phyloP scores from a whole-genome alignment of 1,140 invertebrate species.

The Colletes latitarsis region DNA sequence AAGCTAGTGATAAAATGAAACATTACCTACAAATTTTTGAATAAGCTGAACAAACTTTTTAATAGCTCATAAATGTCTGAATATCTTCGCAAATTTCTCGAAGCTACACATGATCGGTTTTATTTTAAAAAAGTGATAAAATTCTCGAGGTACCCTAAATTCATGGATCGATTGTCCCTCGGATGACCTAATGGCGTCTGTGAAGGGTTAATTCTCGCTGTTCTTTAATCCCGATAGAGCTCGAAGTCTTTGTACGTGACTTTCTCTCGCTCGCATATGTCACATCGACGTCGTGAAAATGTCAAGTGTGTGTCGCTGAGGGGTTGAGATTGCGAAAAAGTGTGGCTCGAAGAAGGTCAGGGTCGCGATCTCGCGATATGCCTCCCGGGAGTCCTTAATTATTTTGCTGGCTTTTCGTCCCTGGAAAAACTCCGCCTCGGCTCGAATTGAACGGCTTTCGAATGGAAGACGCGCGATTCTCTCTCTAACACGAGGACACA shows the following conservation, averaged over 20 bases:
- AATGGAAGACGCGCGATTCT: not conserved
- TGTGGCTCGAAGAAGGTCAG: slow-evolving; percentile 20
- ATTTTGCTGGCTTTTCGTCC: slow-evolving; percentile 1
- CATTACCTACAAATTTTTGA: too few relatives aligned
- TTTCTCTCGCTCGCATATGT: not conserved
- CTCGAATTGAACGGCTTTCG: not conserved
- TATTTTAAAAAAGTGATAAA: too few relatives aligned
- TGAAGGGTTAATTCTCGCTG: too few relatives aligned
- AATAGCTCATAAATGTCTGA: too few relatives aligned
- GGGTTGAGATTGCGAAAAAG: not conserved
- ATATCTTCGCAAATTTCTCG: too few relatives aligned
- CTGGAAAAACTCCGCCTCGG: not conserved
- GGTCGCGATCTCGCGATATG: slow-evolving; percentile 17
- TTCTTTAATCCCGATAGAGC: not conserved
- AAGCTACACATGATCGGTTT: too few relatives aligned
- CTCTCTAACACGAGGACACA: too few relatives aligned
- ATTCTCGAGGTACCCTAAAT: too few relatives aligned
- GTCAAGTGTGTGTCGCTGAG: slow-evolving; percentile 28
- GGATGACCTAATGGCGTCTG: too few relatives aligned
- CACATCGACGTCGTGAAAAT: slow-evolving; percentile 11
- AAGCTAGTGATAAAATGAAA: too few relatives aligned
- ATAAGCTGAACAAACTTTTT: too few relatives aligned
- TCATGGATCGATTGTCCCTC: not conserved
- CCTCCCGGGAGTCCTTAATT: slow-evolving; percentile 19
- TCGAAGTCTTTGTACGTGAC: slow-evolving; percentile 18